These are phyloP conservation scores for Hirudo medicinalis DNA, from an alignment of 1,140 invertebrate genomes.

Conservation along the genomic window DNA sequence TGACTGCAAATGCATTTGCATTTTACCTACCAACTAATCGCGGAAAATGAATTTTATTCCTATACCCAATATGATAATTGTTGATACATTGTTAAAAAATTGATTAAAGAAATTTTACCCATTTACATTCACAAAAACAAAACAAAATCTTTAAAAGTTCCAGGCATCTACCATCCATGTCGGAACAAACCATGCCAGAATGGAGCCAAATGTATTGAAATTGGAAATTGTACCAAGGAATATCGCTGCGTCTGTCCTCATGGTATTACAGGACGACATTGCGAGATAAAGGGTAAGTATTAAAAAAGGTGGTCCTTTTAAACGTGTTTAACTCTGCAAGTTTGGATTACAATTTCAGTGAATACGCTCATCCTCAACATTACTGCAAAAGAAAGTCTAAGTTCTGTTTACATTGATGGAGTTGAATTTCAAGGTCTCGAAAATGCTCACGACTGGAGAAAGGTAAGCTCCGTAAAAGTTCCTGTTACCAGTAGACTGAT, in stretches of 20 bases:
- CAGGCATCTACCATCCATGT: background rate
- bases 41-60: too few relatives aligned
- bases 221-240: constrained; percentile 2
- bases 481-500: constrained; percentile 4
- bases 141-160: too few relatives aligned
- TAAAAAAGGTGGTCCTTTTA: too few relatives aligned
- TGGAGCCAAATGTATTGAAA: constrained; percentile 5
- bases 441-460: background rate
- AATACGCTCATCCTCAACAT: background rate
- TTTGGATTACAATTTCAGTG: background rate
- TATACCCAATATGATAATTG: too few relatives aligned
- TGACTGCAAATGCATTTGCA: too few relatives aligned
- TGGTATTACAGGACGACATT: background rate
- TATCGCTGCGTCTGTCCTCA: background rate
- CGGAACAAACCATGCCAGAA: background rate
- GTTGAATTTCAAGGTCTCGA: background rate
- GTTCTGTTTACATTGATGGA: background rate
- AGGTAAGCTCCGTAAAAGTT: background rate
- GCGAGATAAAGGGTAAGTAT: background rate
- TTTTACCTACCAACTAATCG: too few relatives aligned
- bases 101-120: too few relatives aligned
- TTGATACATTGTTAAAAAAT: too few relatives aligned
- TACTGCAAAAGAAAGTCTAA: background rate
- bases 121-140: too few relatives aligned
- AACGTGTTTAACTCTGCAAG: too few relatives aligned